Conservation (phyloP, 2,797 vertebrate genomes). For the Coluber constrictor region DNA sequence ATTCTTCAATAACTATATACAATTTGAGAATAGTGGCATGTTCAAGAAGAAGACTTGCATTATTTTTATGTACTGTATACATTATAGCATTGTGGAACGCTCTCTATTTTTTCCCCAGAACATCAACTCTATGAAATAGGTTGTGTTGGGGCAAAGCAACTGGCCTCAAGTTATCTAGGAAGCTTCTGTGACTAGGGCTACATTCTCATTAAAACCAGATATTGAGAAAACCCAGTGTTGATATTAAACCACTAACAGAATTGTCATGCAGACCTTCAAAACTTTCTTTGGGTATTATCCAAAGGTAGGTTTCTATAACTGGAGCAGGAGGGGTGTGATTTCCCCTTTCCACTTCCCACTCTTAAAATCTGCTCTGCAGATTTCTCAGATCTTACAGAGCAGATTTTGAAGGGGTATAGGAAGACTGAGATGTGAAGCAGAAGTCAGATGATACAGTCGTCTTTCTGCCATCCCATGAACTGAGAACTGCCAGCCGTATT, state of each 20-base stretch:
- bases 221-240: background rate
- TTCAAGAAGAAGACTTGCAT: background rate
- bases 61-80: background rate
- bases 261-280: background rate
- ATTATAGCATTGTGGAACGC: background rate
- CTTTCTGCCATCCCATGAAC: background rate
- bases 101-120: background rate
- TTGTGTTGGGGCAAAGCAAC: background rate
- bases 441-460: background rate
- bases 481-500: background rate
- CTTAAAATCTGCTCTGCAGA: background rate
- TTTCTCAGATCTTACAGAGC: background rate
- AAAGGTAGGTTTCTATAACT: background rate
- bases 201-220: background rate
- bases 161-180: background rate
- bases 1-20: background rate
- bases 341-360: background rate
- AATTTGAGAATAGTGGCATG: background rate
- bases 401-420: background rate
- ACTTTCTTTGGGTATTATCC: background rate
- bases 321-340: background rate
- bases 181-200: background rate
- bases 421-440: background rate
- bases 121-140: background rate
- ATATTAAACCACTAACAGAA: background rate